phyloP scores from a whole-genome alignment of 2,113 vertebrate genomes.

The Cheilinus undulatus region DNA sequence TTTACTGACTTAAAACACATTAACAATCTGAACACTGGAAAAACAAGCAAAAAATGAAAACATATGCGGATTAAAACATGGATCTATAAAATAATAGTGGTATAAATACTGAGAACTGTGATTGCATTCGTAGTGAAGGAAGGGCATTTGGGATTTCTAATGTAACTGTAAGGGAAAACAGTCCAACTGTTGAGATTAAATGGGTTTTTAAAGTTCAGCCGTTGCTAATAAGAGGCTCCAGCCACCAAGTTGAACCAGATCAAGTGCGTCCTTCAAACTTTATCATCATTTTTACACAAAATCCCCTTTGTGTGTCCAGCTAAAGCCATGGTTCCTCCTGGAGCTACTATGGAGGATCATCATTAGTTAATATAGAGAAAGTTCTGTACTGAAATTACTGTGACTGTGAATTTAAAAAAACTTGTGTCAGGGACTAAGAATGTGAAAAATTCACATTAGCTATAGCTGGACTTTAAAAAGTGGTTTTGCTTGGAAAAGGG shows the following conservation, averaged over 20 bases:
- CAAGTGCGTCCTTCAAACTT: background rate
- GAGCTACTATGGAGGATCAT: background rate
- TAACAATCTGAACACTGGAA: no score
- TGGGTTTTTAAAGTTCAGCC: background rate
- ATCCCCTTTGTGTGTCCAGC: constrained; percentile 28
- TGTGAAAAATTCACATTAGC: constrained; percentile 10
- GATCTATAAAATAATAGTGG: no score
- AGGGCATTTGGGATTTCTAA: no score
- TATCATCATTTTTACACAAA: constrained; percentile 3
- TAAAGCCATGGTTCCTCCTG: background rate
- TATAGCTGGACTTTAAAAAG: constrained; percentile 16
- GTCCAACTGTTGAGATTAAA: background rate
- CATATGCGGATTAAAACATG: no score
- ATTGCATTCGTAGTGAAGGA: no score
- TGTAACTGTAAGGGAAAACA: background rate
- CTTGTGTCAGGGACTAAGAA: background rate
- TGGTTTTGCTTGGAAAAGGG: constrained; percentile 10
- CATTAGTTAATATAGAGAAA: background rate
- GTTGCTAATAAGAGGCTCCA: background rate
- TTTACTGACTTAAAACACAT: no score
- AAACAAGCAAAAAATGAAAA: no score
- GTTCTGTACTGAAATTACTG: background rate
- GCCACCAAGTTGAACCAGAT: background rate
- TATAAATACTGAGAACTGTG: no score
- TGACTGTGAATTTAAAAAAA: background rate